A percentile compares a stretch with the other conserved stretches of the same genome.
Conservation (phyloP, 2,888 invertebrate genomes). For the Cataglyphis albicans region DNA sequence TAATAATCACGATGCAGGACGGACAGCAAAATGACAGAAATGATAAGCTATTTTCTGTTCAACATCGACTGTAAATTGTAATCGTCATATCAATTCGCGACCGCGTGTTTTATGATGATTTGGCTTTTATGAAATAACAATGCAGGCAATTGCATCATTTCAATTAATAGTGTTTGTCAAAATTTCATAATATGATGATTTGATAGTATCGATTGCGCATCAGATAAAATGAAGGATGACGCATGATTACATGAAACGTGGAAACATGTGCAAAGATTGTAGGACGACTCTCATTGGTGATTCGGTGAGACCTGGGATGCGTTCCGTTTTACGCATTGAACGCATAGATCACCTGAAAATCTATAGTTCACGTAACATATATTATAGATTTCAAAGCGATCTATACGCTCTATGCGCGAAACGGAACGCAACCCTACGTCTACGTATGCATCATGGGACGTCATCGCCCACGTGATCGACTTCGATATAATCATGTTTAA, state of each 20-base stretch:
- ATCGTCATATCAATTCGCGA: too few relatives aligned
- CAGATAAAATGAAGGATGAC: slow-evolving; percentile 3
- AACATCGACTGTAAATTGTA: not conserved
- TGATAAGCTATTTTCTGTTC: not conserved
- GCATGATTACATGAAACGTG: not conserved
- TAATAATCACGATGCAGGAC: not conserved
- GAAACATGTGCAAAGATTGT: not conserved
- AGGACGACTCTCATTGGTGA: not conserved
- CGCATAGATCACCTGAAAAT: too few relatives aligned
- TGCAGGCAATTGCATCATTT: slow-evolving; percentile 12
- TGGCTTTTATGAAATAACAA: not conserved
- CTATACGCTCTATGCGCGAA: too few relatives aligned
- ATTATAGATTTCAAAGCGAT: too few relatives aligned
- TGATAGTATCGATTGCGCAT: slow-evolving; percentile 27
- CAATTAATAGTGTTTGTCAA: not conserved
- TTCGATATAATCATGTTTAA: not conserved
- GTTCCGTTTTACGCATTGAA: too few relatives aligned
- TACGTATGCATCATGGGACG: not conserved
- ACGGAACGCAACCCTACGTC: not conserved
- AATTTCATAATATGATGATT: not conserved
- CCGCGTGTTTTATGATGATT: not conserved
- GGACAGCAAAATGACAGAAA: not conserved
- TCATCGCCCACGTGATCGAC: not conserved
- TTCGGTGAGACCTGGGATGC: too few relatives aligned
- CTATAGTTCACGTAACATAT: too few relatives aligned